Base-by-base conservation (phyloP, 2,888 invertebrate genomes). In the Parthenolecanium corni region DNA sequence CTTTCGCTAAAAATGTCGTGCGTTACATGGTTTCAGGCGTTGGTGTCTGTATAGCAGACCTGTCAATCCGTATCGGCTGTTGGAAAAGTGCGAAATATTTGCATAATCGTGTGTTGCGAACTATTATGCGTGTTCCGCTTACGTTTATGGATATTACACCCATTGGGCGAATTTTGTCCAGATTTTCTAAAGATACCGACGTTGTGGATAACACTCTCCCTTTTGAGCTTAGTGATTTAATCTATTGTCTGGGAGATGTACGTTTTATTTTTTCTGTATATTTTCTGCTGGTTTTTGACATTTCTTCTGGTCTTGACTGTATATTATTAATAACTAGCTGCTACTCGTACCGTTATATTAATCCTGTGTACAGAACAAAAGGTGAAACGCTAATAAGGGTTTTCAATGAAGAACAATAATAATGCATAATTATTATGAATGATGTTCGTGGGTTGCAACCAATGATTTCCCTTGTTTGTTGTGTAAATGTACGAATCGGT, bases 31-130 rank as follows among this genome's bases (percentile, higher is more conserved):
- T 64, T 53, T 52, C 84, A 86, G 86, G 83, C 72, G 69, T 83
- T 72, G 72, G 78, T 72, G 81, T 82, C 72, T 79, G 82, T 77
- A 77, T 81, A 73, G 76, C 79, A 74, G 84, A 84, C 75, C 76
- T 85, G 12, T 9, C 76, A 76, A 82, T 84, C 66, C 80, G 78
- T 72, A 75, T 85, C 76, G 85, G 83, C 70, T 78, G 78, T 71
- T 77, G 82, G 80, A 76, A 77, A 68, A 87, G 86, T 68, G 62
- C 65, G 52, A 54, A 57, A 21, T 20, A 38, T 11, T 56, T 67
- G 31, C 67, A 67, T 65, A 62, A 57, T 31, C 49, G 42, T 23
- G 52, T 67, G 63, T 42, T 67, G 53, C n/a, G 40, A 40, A 66
- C 62, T 47, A 79, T 85, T 71, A 75, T 88, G 70, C 74, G 73